phyloP scores from a whole-genome alignment of 2,888 invertebrate species.

The Amorpha juglandis region DNA sequence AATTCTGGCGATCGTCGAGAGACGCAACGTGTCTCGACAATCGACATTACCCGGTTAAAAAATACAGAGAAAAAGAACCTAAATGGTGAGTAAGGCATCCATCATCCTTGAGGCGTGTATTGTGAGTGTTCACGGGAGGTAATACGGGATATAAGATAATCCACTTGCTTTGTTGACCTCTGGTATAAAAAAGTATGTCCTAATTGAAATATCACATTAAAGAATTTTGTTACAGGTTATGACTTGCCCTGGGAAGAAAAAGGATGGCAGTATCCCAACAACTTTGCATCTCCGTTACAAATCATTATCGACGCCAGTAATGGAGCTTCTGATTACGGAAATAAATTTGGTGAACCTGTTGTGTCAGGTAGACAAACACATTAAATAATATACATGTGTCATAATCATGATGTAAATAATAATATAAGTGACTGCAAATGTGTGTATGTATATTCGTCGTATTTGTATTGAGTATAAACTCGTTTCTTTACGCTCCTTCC shows the following conservation, averaged over 20 bases:
- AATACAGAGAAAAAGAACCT: too few relatives aligned
- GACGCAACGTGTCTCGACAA: too few relatives aligned
- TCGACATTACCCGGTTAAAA: too few relatives aligned
- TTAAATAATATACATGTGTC: background rate
- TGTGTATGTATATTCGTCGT: too few relatives aligned
- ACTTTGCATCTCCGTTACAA: slow-evolving; percentile 95
- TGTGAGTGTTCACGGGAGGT: too few relatives aligned
- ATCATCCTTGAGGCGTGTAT: too few relatives aligned
- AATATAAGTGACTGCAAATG: too few relatives aligned
- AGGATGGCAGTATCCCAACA: slow-evolving; percentile 90
- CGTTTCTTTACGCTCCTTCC: background rate
- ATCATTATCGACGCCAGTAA: slow-evolving; percentile 98
- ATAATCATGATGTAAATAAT: background rate
- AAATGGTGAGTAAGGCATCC: too few relatives aligned
- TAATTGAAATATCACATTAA: background rate
- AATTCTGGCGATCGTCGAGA: too few relatives aligned
- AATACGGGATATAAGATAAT: too few relatives aligned
- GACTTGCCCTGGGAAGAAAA: slow-evolving; percentile 93
- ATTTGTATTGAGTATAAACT: background rate
- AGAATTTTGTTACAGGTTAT: slow-evolving; percentile 85
- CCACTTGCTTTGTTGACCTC: too few relatives aligned
- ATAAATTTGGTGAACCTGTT: slow-evolving; percentile 99
- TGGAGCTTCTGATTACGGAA: slow-evolving; percentile 99
- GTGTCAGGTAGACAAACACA: slow-evolving; percentile 76
- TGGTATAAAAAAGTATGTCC: too few relatives aligned